Evolutionary conservation across 2,888 invertebrate species (phyloP), one percentile per base, ranked within the genome.

Genomic region (Opisthograptis luteolata): DNA sequence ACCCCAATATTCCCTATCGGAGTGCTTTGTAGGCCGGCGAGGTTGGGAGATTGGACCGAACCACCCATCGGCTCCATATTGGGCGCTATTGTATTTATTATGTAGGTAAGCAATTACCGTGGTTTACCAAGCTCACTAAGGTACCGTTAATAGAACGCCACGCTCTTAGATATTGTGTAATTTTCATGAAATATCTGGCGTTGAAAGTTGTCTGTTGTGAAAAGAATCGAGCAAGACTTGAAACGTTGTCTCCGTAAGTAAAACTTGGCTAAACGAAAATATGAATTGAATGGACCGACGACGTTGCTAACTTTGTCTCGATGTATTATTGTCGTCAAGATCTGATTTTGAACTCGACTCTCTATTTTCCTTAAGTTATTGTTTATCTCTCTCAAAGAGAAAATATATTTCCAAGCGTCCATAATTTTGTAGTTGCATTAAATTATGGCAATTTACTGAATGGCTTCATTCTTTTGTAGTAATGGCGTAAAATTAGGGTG

Each of bases 1-100:
- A 72, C 67, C 72, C 75, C 76, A 78, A 83, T 85, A 83, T 79
- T 81, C 79, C 73, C 77, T 66, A 60, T 66, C 68, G 76, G 73
- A 76, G 70, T 64, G 77, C 77, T 78, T 73, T 74, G 76, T 76
- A 67, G 68, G 63, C 63, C 30, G 55, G 37, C 27, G 34, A 32
- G 48, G 62, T 58, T 46, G 62, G 69, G 66, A 68, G 69, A 67
- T 67, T 68, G 63, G 67, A 59, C 55, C 68, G 31, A 28, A 35
- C 43, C 48, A 40, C 35, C 64, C 63, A 55, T 58, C 53, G 60
- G 56, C 56, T 58, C 57, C 63, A 68, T 68, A 74, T 72, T 68
- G 65, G 62, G 59, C 61, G 60, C 58, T 71, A 64, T 62, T 64
- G 56, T 58, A 64, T 51, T 49, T 49, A 45, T 48, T 60, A 31